A percentile compares a stretch with the other conserved stretches of the same genome.
Conservation (phyloP, 2,113 vertebrate genomes). For the Sphaerodactylus townsendi region DNA sequence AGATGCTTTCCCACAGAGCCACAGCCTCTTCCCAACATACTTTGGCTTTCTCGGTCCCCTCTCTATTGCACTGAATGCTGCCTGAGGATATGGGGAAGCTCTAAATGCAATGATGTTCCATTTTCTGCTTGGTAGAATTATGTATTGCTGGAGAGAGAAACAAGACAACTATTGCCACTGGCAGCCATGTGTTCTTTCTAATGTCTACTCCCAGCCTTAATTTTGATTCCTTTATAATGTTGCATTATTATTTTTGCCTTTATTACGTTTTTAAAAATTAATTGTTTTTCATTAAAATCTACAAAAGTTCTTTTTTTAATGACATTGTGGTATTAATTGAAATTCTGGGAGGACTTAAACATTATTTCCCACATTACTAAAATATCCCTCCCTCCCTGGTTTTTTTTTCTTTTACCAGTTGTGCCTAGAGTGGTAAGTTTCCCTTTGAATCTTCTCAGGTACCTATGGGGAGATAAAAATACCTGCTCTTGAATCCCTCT, state of each 20-base stretch:
- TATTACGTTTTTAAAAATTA: neutral
- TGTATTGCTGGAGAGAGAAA: too few relatives aligned
- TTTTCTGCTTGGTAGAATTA: neutral
- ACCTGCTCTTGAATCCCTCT: slow-evolving; percentile 29
- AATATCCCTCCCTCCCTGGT: neutral
- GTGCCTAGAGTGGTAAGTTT: neutral
- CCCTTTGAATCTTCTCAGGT: neutral
- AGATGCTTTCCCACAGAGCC: too few relatives aligned
- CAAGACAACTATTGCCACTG: too few relatives aligned
- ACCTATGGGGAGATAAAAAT: neutral
- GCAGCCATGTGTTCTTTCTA: too few relatives aligned
- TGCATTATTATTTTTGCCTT: neutral
- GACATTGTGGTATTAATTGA: neutral
- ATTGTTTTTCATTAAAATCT: too few relatives aligned
- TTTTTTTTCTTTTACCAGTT: neutral
- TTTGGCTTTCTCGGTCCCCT: neutral
- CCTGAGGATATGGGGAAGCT: neutral
- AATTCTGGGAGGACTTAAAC: too few relatives aligned
- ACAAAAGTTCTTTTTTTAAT: neutral
- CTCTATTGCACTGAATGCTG: neutral
- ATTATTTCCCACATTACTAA: neutral
- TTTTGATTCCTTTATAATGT: neutral
- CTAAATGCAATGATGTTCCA: neutral
- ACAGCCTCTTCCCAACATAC: neutral
- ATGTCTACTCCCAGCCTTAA: neutral